Conservation (phyloP, 2,888 invertebrate species). For the Chymomyza procnemis region DNA sequence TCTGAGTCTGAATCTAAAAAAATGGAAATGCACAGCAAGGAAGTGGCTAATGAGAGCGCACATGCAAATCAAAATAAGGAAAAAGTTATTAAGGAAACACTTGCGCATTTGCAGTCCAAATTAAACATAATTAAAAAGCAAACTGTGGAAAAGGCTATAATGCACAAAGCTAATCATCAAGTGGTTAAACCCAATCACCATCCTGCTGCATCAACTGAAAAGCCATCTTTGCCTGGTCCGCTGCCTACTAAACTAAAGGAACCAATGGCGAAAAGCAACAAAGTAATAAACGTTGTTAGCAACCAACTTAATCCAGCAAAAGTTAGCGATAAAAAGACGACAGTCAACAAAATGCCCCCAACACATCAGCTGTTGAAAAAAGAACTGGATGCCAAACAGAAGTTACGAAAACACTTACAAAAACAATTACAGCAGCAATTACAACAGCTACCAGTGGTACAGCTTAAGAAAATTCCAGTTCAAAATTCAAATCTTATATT, state of each 20-base stretch:
- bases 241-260: not conserved
- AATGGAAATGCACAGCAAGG: not conserved
- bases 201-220: not conserved
- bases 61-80: not conserved
- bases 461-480: not conserved
- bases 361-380: slow-evolving; percentile 11
- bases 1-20: not conserved
- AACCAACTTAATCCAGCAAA: not conserved
- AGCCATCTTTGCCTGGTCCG: not conserved
- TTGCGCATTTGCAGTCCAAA: not conserved
- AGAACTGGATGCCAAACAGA: slow-evolving; percentile 37
- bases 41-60: not conserved
- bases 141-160: not conserved
- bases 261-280: not conserved
- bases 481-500: slow-evolving; percentile 5
- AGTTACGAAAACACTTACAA: slow-evolving; percentile 38
- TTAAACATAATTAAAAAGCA: not conserved
- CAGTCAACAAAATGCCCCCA: not conserved
- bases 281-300: not conserved
- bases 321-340: not conserved
- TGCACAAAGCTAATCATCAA: not conserved
- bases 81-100: not conserved
- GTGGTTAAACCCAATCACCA: not conserved
- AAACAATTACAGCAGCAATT: slow-evolving; percentile 30
- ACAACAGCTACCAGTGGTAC: slow-evolving; percentile 1